A percentile compares a stretch with the other conserved stretches of the same genome.
Conservation (phyloP, 2,888 invertebrate species). For the Lycophotia porphyrea region DNA sequence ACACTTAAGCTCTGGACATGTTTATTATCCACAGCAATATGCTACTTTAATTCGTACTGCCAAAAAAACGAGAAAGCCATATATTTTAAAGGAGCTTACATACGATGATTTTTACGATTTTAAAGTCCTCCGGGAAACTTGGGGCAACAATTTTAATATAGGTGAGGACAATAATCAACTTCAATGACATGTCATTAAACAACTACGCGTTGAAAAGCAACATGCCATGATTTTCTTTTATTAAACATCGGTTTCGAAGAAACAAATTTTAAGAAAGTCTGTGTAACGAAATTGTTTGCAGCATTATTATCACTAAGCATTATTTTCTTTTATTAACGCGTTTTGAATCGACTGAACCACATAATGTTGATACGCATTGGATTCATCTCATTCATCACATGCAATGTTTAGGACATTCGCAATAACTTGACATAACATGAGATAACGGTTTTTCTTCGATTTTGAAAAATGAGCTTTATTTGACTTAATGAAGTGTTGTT, state of each 20-base stretch:
- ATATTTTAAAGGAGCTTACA: conserved; percentile 19
- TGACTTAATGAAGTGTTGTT: conserved; percentile 18
- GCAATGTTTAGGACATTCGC: neutral
- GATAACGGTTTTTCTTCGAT: conserved; percentile 4
- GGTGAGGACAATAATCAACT: conserved; percentile 56
- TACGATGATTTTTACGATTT: conserved; percentile 8
- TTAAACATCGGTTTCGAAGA: conserved; percentile 37
- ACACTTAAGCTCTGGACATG: conserved; percentile 48
- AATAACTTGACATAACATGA: conserved; percentile 9
- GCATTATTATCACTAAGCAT: conserved; percentile 10
- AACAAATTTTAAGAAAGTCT: conserved; percentile 31
- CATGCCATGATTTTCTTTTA: conserved; percentile 32
- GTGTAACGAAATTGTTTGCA: conserved; percentile 35
- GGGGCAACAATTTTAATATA: conserved; percentile 59
- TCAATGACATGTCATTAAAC: conserved; percentile 58
- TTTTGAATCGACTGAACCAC: neutral
- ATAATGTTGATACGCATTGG: conserved; percentile 19
- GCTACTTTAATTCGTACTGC: conserved; percentile 37
- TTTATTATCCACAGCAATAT: conserved; percentile 57
- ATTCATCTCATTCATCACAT: conserved; percentile 11
- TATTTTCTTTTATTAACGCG: neutral
- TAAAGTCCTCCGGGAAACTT: conserved; percentile 49
- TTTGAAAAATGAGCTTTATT: conserved; percentile 8
- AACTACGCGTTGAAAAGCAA: conserved; percentile 48
- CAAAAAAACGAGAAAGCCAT: conserved; percentile 23